phyloP scores from a whole-genome alignment of 2,113 vertebrate species.

The Seriola dumerili region DNA sequence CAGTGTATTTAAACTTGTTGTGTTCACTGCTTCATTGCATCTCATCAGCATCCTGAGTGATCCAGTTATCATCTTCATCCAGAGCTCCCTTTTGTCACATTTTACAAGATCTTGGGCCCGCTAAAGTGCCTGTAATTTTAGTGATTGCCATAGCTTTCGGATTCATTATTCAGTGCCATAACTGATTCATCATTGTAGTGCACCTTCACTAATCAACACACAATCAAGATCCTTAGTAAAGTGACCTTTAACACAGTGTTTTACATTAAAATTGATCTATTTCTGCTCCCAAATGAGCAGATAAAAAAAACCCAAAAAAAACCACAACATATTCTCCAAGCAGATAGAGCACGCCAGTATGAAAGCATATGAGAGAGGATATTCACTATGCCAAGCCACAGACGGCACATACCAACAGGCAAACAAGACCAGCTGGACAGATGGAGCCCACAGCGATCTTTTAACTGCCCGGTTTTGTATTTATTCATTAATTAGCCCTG shows the following conservation, averaged over 20 bases:
- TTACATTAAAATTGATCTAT: slow-evolving; percentile 3
- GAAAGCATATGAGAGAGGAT: slow-evolving; percentile 25
- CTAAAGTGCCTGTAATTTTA: slow-evolving; percentile 19
- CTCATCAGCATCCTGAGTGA: slow-evolving; percentile 20
- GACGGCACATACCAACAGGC: slow-evolving; percentile 54
- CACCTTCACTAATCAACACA: slow-evolving; percentile 25
- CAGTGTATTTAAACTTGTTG: slow-evolving; percentile 43
- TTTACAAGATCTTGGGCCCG: slow-evolving; percentile 20
- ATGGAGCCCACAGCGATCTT: slow-evolving; percentile 60
- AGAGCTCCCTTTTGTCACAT: slow-evolving; percentile 28
- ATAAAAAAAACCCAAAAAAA: background rate
- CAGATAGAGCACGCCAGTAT: slow-evolving; percentile 20
- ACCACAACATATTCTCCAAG: background rate
- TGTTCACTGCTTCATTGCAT: slow-evolving; percentile 37
- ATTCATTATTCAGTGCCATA: background rate
- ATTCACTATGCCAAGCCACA: slow-evolving; percentile 46
- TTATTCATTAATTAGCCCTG: slow-evolving; percentile 69
- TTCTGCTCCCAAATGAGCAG: background rate
- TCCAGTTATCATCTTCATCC: slow-evolving; percentile 37
- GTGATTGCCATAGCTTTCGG: background rate
- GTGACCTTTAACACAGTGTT: slow-evolving; percentile 32
- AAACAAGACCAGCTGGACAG: slow-evolving; percentile 71
- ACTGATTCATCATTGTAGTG: slow-evolving; percentile 13
- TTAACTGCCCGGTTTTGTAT: slow-evolving; percentile 63
- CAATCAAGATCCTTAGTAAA: slow-evolving; percentile 8